Evolutionary conservation across 2,888 invertebrate genomes (phyloP), one percentile per base, ranked within the genome.

Genomic region (Rhorus exstirpatorius): DNA sequence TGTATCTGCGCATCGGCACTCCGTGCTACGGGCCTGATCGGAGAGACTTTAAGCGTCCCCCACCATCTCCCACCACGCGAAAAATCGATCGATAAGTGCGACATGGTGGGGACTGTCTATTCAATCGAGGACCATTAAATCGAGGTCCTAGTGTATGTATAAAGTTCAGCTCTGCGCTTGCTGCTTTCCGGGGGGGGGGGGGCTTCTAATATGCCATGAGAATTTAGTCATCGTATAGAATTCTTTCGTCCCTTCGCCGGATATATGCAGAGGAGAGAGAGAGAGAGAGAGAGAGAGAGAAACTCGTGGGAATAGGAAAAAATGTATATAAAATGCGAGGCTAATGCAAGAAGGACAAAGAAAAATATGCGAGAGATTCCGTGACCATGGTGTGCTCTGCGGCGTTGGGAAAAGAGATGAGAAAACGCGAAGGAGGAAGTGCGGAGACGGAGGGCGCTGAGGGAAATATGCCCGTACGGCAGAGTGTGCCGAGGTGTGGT

Each of bases 401-500:
- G 46, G 24, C 53, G 35, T 72, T 60, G 24, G 35, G 46, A n/a
- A 31, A 71, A 58, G 44, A 71, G 44, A 58, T 44, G 46, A 46
- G 46, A 44, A 46, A 63, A 46, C 44, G 63, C 19, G 17, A 21
- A 7, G n/a, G 19, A 44, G 24, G 53, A 61, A 74, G 44, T 2
- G 19, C n/a, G n/a, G n/a, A n/a, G n/a, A n/a, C n/a, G n/a, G n/a
- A n/a, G n/a, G n/a, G n/a, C n/a, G n/a, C n/a, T n/a, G n/a, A 26
- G 53, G 31, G 4, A 12, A 31, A 44, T 41, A 44, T 55, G 44
- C 26, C 51, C 31, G 21, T n/a, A n/a, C n/a, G n/a, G n/a, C n/a
- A 41, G 68, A 68, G 49, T 51, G 49, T 35, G 49, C 65, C 31
- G 65, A 65, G 31, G 35, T 53, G 44, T 76, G 67, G 67, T 46